These are phyloP conservation scores for Leuciscus waleckii DNA, from an alignment of 2,797 vertebrate genomes.

Conservation along the genomic window DNA sequence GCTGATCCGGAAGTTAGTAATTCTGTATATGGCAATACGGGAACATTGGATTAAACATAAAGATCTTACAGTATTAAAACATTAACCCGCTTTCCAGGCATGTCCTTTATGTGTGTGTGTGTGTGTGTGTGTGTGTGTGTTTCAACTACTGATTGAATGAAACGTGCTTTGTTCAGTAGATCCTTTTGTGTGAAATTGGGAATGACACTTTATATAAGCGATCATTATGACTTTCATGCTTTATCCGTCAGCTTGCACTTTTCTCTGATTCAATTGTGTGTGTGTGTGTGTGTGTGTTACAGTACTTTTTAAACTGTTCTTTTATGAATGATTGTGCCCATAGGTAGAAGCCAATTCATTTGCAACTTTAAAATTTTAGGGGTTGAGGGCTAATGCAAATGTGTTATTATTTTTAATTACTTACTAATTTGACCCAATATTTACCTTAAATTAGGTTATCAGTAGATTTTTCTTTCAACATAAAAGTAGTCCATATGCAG, in stretches of 20 bases:
- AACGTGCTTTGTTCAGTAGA: conserved; percentile 48
- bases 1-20: conserved; percentile 2
- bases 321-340: background rate
- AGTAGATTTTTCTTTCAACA: background rate
- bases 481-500: background rate
- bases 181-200: conserved; percentile 62
- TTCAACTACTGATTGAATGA: conserved; percentile 40
- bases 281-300: conserved; percentile 5
- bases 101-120: conserved; percentile 2
- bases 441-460: background rate
- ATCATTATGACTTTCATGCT: conserved; percentile 64
- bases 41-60: conserved; percentile 17
- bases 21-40: background rate
- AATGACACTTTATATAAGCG: conserved; percentile 64
- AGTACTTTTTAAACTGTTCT: background rate
- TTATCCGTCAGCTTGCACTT: conserved; percentile 57
- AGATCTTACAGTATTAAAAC: conserved; percentile 22
- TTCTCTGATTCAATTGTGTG: conserved; percentile 16
- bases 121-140: conserved; percentile 1
- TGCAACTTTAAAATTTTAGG: background rate
- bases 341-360: background rate
- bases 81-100: conserved; percentile 19
- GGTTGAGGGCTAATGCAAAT: background rate
- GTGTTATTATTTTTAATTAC: background rate
- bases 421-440: background rate